Evolutionary conservation across 2,113 vertebrate species (phyloP).

Genomic region (Marmota monax): DNA sequence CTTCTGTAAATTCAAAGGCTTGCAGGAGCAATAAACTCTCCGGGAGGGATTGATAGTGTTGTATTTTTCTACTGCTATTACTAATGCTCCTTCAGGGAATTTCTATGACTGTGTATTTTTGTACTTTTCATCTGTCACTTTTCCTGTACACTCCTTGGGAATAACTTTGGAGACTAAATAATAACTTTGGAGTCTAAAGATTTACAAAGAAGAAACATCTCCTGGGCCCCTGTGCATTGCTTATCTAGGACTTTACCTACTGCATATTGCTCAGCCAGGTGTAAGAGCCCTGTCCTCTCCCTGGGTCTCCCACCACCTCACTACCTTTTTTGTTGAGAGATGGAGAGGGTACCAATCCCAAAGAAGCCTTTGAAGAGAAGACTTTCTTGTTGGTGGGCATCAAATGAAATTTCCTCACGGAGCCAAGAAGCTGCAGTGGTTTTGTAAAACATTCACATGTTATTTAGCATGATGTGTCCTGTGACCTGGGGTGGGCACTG

Average conservation of each 20-base stretch:
- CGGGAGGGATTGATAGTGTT: background rate
- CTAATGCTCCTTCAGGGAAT: background rate
- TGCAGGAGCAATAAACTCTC: background rate
- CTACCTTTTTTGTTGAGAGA: background rate
- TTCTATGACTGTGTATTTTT: background rate
- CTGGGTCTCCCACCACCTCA: background rate
- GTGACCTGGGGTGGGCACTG: rapidly evolving
- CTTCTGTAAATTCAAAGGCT: background rate
- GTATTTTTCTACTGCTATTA: background rate
- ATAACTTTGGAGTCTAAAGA: background rate
- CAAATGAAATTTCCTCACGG: background rate
- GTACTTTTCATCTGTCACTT: background rate
- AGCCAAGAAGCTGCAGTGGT: background rate
- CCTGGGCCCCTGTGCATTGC: rapidly evolving
- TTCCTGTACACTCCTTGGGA: background rate
- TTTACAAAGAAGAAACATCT: background rate
- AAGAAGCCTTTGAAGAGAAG: background rate
- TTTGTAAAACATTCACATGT: background rate
- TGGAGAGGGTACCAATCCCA: no score
- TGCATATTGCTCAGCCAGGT: background rate
- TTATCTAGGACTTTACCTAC: no score
- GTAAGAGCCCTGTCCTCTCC: background rate
- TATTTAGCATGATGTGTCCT: background rate
- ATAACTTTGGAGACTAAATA: background rate
- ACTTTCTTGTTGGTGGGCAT: background rate